A percentile compares a stretch with the other conserved stretches of the same genome.
Evolutionary conservation across 2,888 invertebrate genomes (phyloP).

Genomic region (Protodeltote pygarga): DNA sequence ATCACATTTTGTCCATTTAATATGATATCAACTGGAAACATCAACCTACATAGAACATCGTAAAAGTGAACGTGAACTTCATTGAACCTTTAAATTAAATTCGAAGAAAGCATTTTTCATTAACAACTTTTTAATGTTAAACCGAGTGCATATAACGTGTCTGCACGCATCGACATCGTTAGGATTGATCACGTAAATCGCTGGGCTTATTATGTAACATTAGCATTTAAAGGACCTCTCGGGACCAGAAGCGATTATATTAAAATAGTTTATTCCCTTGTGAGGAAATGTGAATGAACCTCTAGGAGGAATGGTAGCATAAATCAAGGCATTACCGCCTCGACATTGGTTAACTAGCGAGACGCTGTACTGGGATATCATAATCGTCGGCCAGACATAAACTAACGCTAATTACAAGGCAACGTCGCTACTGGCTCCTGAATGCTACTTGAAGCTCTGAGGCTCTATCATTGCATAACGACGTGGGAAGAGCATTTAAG

Average conservation of each 20-base stretch:
- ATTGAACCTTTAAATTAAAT: conserved; percentile 35
- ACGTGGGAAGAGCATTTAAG: conserved; percentile 66
- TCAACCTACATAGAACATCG: conserved; percentile 29
- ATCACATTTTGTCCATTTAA: conserved; percentile 39
- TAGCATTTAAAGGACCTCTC: conserved; percentile 60
- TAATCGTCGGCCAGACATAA: conserved; percentile 62
- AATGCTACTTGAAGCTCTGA: conserved; percentile 56
- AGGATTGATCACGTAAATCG: conserved; percentile 53
- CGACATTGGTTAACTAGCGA: conserved; percentile 62
- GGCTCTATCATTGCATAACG: conserved; percentile 68
- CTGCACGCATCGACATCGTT: conserved; percentile 35
- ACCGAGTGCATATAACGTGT: conserved; percentile 29
- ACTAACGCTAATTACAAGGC: conserved; percentile 59
- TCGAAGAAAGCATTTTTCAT: conserved; percentile 34
- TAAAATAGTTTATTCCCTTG: conserved; percentile 42
- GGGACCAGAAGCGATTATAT: conserved; percentile 57
- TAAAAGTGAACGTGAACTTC: conserved; percentile 30
- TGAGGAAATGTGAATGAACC: conserved; percentile 58
- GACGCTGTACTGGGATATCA: conserved; percentile 59
- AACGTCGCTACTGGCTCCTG: conserved; percentile 57
- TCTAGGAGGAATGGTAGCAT: conserved; percentile 56
- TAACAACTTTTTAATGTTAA: conserved; percentile 34
- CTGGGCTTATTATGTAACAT: conserved; percentile 59
- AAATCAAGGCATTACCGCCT: conserved; percentile 72
- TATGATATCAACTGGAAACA: conserved; percentile 34